Percentiles rank a stretch among this genome's conserved stretches.
Evolutionary conservation across 2,797 vertebrate species (phyloP).

Genomic region (Microtus californicus): DNA sequence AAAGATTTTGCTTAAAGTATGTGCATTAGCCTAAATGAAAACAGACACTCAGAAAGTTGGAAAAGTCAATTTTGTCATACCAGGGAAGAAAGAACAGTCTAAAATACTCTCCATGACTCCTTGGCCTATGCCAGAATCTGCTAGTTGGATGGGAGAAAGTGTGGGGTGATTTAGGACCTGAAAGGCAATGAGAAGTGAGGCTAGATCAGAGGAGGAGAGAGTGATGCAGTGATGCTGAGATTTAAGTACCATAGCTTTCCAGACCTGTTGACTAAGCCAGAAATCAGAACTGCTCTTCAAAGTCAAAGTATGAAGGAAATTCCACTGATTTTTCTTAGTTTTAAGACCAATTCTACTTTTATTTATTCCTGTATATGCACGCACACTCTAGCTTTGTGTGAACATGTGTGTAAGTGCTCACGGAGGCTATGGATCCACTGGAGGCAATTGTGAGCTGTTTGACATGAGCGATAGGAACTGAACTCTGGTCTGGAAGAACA

Average conservation of each 20-base stretch:
- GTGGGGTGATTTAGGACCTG: neutral
- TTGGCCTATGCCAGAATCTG: neutral
- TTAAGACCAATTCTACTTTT: neutral
- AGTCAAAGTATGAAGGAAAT: neutral
- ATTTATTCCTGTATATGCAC: neutral
- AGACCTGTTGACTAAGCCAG: neutral
- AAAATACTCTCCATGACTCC: neutral
- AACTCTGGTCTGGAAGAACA: neutral
- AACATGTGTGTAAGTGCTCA: neutral
- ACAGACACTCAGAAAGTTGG: conserved; percentile 53
- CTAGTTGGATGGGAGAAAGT: neutral
- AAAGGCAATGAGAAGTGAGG: neutral
- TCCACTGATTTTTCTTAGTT: neutral
- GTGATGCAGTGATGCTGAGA: neutral
- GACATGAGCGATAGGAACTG: too few species aligned
- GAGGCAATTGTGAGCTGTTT: neutral
- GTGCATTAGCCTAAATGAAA: conserved; percentile 65
- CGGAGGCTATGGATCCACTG: neutral
- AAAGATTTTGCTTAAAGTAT: conserved; percentile 59
- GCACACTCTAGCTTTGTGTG: neutral
- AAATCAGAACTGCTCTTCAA: neutral
- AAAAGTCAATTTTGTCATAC: conserved; percentile 41
- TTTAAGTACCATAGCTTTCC: neutral
- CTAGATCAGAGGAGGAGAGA: neutral
- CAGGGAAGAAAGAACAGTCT: conserved; percentile 36